Base-by-base conservation (phyloP, 2,888 invertebrate genomes). In the Meteorus cinctellus region DNA sequence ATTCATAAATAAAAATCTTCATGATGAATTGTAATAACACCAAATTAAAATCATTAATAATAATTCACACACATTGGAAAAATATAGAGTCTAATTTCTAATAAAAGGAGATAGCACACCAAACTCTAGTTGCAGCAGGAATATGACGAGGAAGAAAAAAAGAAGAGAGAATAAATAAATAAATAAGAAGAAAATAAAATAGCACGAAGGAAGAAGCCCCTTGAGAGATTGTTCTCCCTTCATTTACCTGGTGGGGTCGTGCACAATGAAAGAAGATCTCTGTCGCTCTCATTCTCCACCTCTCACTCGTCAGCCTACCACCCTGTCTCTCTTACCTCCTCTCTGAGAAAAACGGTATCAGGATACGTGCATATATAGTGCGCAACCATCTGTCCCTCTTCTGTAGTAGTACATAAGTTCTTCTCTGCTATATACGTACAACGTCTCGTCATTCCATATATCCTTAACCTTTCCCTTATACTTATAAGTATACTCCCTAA, bases 341-440 rank as follows among this genome's bases (percentile, higher is more conserved):
- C 34, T 48, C 48, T 48, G 19, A 12, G 48, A 36, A 41, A 71
- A 75, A 75, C 71, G 71, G 71, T 70, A 75, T 71, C 70, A 48
- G n/a, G 65, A 70, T 36, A 75, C 66, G 65, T 71, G 59, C 10
- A 48, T 48, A 48, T 48, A 24, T 24, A 55, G 55, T n/a, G n/a
- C 70, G 29, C 55, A 75, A 36, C 71, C 75, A 75, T 75, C 75
- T 75, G 75, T 75, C 71, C 41, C 55, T 67, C 41, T 60, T 59
- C 29, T 59, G 51, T 63, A 48, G 48, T 48, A 48, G 16, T n/a
- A 48, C 5, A 48, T n/a, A 48, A n/a, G n/a, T 4, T 48, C 48
- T 48, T 3, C 4, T n/a, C n/a, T 55, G 8, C 55, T 55, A 6
- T 55, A 55, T 19, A 19, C 19, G 1, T 10, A 6, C 10, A 55